Base-by-base conservation (phyloP, 2,113 vertebrate species). In the Micronycteris hirsuta region DNA sequence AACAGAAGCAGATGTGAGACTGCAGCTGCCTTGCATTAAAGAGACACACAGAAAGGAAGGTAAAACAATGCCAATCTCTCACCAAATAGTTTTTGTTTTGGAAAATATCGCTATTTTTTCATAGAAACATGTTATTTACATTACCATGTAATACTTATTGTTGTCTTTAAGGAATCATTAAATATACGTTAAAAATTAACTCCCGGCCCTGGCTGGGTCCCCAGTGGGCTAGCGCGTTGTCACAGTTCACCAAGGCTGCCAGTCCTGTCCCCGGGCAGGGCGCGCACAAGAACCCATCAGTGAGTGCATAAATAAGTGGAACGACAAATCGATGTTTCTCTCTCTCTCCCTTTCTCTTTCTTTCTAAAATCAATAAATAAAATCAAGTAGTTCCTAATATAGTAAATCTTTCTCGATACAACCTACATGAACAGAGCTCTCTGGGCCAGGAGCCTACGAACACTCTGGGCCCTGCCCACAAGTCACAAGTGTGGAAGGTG, bases 21-120 rank as follows among this genome's bases (percentile, higher is more conserved):
- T 28, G 16, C 15, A 86, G 52, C 43, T 45, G 12, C 49, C 85
- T 71, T 14, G 45, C 56, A 38, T 13, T 38, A 89, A 84, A 68
- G 11, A 68, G 16, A 65, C 1, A 24, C 0, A 15, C 20, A 45
- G 45, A 47, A 11, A 33, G 22, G n/a, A 33, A 15, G 0, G 8
- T 26, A 31, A 87, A n/a, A n/a, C 7, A 19, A n/a, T 4, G 56
- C 70, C 45, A 28, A 7, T 43, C 38, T 74, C n/a, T 71, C 47
- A 16, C 31, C 49, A 67, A 20, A 80, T 43, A 4, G 7, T 33
- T 58, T 47, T 70, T 65, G 11, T 14, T 52, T n/a, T 5, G n/a
- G 19, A 92, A 61, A 84, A 31, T 26, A 43, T 2, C 54, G 2
- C 15, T 68, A 31, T 22, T 84, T 91, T 91, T 88, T 81, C 22